Evolutionary conservation across 2,888 invertebrate genomes (phyloP), one percentile per base, ranked within the genome.

Genomic region (Caenorhabditis imperialis): DNA sequence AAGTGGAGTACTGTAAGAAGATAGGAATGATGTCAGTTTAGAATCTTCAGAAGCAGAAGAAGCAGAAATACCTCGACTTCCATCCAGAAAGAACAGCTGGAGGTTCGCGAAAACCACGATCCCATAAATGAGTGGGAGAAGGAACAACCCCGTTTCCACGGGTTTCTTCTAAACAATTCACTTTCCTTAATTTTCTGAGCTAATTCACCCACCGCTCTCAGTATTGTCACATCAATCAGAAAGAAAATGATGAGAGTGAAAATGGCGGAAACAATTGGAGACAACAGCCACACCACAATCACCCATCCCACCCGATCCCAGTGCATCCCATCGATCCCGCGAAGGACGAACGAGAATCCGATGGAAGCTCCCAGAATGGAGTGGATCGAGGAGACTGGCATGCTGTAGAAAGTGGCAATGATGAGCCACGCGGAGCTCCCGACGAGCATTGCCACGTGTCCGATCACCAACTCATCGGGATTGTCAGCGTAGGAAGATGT

Each of bases 301-400:
- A 69, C 47, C 14, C 54, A 7, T 0, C 22, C 12, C 0, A 61
- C 61, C 5, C 73, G 65, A 33, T 55, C 35, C 95, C 95, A 95
- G 78, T 93, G 92, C 30, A 96, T 92, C 2, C 95, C 95, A 42
- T 91, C 89, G 5, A 93, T 91, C 27, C 97, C 97, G 85, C 93
- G 92, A 45, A 94, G 94, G 2, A 96, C 94, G 73, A 98, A 91
- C 38, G 96, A 94, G 90, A 96, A 98, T 7, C 98, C 98, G 69
- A 98, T 93, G 1, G 96, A 95, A 35, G 97, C 95, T 20, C 98
- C 98, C 38, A 98, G 96, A 86, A 98, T 96, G 84, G 95, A 95
- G 90, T 98, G 98, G 0, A 97, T 97, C 30, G 96, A 96, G n/a
- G 96, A 97, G 63, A 98, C 96, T 1, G 98, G 98, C 87, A 98